phyloP scores from a whole-genome alignment of 2,113 vertebrate species.

The Oxygymnocypris stewartii region DNA sequence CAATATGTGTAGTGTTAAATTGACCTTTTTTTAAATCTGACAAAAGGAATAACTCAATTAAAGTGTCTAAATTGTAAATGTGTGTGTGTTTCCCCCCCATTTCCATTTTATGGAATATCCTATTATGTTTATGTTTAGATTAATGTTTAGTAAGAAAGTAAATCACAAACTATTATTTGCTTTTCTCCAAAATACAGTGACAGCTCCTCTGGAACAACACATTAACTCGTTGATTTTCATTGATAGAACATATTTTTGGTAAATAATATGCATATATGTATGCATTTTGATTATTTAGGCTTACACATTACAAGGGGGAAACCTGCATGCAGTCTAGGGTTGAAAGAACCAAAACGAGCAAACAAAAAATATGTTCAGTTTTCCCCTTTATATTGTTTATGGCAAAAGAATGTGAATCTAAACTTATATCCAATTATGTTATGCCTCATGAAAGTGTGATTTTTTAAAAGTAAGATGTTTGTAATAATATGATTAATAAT shows the following conservation, averaged over 20 bases:
- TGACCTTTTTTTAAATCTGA: background rate
- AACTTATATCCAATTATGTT: background rate
- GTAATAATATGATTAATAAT: conserved; percentile 16
- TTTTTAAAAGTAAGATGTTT: background rate
- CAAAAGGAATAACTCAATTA: background rate
- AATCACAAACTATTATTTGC: background rate
- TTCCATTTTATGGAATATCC: background rate
- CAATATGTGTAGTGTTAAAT: background rate
- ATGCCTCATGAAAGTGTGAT: background rate
- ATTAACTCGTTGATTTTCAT: background rate
- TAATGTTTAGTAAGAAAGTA: background rate
- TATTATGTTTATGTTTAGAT: background rate
- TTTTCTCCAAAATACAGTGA: background rate
- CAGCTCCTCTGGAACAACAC: no score
- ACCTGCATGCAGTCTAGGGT: background rate
- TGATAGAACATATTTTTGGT: background rate
- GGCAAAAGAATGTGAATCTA: no score
- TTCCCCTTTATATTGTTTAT: no score
- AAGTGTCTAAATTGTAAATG: background rate
- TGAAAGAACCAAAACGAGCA: background rate
- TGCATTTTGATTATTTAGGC: background rate
- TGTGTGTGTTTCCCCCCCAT: background rate
- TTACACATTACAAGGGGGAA: background rate
- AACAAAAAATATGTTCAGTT: background rate
- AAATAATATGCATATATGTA: background rate